These are phyloP conservation scores for Isotomurus palustris DNA, from an alignment of 2,888 invertebrate species.

Conservation along the genomic window DNA sequence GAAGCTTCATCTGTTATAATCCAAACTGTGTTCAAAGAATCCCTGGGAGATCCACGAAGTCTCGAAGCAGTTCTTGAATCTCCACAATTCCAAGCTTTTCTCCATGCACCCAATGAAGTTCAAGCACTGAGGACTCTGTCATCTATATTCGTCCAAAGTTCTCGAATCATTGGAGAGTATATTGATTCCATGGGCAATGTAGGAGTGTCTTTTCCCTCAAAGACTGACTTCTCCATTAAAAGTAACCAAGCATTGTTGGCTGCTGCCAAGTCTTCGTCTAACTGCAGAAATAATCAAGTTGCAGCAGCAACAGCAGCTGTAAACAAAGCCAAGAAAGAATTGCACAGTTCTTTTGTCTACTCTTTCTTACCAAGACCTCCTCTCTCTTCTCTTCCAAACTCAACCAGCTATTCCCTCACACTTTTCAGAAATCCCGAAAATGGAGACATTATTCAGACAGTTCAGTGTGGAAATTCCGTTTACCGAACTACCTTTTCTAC, in stretches of 20 bases:
- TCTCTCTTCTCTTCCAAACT: no score
- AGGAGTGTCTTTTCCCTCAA: no score
- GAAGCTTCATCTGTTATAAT: slow-evolving; percentile 15
- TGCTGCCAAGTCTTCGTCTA: no score
- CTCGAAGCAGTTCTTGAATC: background rate
- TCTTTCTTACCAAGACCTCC: no score
- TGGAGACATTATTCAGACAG: background rate
- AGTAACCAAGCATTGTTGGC: no score
- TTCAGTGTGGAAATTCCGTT: background rate
- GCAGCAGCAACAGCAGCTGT: no score
- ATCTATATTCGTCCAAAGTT: slow-evolving; percentile 3
- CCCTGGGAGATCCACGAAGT: background rate
- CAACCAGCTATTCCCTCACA: background rate
- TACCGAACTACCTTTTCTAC: background rate
- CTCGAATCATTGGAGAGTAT: slow-evolving; percentile 11
- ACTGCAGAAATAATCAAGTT: no score
- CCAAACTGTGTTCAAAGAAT: slow-evolving; percentile 15
- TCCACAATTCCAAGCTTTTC: slow-evolving; percentile 21
- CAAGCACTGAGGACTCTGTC: slow-evolving; percentile 21
- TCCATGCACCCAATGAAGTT: slow-evolving; percentile 29
- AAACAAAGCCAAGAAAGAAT: no score
- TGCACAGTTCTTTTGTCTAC: no score
- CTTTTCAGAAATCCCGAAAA: background rate
- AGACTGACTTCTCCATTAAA: no score
- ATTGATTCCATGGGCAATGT: no score